Base-by-base conservation (phyloP, 2,113 vertebrate genomes). In the Poecilia latipinna region DNA sequence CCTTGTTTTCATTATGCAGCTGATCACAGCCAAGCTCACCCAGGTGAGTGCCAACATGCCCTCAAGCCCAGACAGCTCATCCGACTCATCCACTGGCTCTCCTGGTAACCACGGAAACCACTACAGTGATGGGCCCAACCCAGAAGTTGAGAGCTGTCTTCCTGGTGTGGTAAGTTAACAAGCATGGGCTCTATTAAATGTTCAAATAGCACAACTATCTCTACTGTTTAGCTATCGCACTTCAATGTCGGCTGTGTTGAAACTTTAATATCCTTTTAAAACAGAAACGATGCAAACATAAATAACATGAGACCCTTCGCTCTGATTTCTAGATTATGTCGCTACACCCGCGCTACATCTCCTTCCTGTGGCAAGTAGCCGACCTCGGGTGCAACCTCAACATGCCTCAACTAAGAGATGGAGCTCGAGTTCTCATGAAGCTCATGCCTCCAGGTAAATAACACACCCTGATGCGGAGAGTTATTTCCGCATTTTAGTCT, bases 31-130 rank as follows among this genome's bases (percentile, higher is more conserved):
- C 86, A 99, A 99, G 94, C 96, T 99, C 88, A 99, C 98, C 63
- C 98, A 99, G 93, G 97, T 99, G 94, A 99, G 97, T 94, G 96
- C 97, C 92, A 99, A 99, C 93, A 99, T 99, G 97, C 98, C 98
- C 92, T 99, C 98, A 85, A 99, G 98, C 88, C 98, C 98, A 81
- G 98, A 99, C 93, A 99, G 97, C 90, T 98, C 97, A 77, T 99
- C 98, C 71, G 98, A 99, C 92, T 99, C 98, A 74, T 99, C 98
- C 86, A 99, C 98, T 84, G 98, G 98, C 64, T 99, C 98, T 77
- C 98, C 98, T 61, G 97, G 98, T 88, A 99, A 99, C 93, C 98
- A 99, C 33, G 98, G 98, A 80, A 99, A 98, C 94, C 98, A 98
- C 93, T 99, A 96, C 84, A 99, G 98, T 7, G 98, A 99, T 84